These are phyloP conservation scores for Peromyscus attwateri DNA, from an alignment of 2,797 vertebrate genomes.

Conservation along the genomic window DNA sequence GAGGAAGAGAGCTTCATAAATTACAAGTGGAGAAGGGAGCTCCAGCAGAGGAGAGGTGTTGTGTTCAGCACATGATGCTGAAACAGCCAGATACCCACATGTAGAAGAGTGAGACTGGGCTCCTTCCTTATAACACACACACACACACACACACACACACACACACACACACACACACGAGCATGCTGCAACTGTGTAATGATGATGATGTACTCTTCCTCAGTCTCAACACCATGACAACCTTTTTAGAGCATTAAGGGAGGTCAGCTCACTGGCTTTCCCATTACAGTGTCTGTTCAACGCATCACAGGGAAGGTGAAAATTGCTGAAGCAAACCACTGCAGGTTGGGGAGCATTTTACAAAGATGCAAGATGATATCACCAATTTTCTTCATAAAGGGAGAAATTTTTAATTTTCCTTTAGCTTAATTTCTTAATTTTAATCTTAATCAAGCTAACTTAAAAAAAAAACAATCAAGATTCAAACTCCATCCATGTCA, in stretches of 20 bases:
- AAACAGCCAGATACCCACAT: background rate
- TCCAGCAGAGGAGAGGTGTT: background rate
- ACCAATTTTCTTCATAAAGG: background rate
- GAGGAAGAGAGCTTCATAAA: conserved; percentile 4
- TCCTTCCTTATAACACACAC: background rate
- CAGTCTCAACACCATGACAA: background rate
- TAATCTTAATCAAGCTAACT: background rate
- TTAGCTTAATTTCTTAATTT: conserved; percentile 22
- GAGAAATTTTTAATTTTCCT: conserved; percentile 30
- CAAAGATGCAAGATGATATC: background rate
- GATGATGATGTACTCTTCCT: background rate
- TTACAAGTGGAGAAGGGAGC: background rate
- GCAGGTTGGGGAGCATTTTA: background rate
- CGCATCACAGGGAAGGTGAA: background rate
- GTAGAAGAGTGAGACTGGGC: background rate
- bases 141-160: background rate
- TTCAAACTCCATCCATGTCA: background rate
- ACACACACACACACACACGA: background rate
- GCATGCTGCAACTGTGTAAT: background rate
- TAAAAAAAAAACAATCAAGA: background rate
- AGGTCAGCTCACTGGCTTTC: background rate
- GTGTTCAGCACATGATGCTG: background rate
- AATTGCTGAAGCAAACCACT: background rate
- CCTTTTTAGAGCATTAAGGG: background rate
- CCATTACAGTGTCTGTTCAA: background rate